Conservation (phyloP, 2,113 vertebrate species). For the Dicrurus megarhynchus region DNA sequence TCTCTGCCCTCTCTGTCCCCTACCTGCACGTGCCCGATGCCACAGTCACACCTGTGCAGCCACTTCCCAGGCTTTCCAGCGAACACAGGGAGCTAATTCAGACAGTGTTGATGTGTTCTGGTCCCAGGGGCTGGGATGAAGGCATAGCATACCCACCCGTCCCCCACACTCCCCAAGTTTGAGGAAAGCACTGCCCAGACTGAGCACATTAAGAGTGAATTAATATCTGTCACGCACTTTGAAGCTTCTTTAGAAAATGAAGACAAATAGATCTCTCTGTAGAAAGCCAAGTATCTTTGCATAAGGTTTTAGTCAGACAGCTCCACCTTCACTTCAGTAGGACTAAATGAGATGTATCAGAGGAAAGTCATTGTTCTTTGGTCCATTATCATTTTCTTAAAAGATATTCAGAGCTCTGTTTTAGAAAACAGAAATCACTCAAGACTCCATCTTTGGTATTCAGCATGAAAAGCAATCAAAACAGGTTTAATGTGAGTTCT, state of each 20-base stretch:
- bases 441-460: background rate
- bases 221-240: background rate
- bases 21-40: fast-evolving
- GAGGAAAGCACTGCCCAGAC: background rate
- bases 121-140: background rate
- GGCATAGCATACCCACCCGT: fast-evolving
- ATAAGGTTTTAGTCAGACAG: background rate
- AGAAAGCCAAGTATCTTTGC: background rate
- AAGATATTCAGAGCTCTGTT: background rate
- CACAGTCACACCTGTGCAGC: background rate
- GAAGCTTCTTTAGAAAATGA: background rate
- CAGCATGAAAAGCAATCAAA: background rate
- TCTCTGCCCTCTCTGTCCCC: background rate
- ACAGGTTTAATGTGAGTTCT: background rate
- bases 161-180: background rate
- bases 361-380: background rate
- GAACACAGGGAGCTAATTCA: background rate
- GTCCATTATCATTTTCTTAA: background rate
- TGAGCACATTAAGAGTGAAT: background rate
- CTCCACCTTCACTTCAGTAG: background rate
- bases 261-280: background rate
- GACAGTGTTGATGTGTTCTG: background rate
- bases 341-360: background rate
- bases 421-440: background rate
- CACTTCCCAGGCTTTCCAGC: background rate